phyloP scores from a whole-genome alignment of 2,113 vertebrate species.

The Cynocephalus volans region DNA sequence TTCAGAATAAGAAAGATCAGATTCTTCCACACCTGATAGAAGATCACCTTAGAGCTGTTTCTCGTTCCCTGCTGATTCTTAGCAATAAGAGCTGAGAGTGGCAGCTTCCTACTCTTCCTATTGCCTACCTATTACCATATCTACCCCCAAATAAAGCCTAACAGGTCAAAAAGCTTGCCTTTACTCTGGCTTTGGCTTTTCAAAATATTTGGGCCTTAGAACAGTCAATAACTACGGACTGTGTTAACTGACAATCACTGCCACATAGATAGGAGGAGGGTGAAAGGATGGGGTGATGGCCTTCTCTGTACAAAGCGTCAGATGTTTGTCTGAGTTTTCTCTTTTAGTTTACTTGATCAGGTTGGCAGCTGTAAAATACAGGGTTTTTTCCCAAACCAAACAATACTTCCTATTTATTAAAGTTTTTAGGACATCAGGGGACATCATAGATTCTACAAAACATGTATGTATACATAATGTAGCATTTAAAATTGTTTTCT shows the following conservation, averaged over 20 bases:
- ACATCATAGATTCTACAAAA: not conserved
- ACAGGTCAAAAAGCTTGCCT: not conserved
- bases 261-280: not conserved
- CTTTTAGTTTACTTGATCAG: not conserved
- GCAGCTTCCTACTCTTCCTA: not conserved
- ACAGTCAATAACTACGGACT: not conserved
- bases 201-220: not conserved
- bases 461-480: not conserved
- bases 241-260: not conserved
- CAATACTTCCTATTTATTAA: not conserved
- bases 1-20: not conserved
- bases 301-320: not conserved
- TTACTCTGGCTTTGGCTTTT: not conserved
- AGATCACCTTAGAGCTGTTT: not conserved
- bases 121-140: not conserved
- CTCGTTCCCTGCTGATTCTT: not conserved
- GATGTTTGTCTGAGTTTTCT: not conserved
- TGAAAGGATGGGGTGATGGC: not conserved
- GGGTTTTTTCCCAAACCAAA: not conserved
- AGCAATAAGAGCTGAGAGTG: not conserved
- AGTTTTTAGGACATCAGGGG: not conserved
- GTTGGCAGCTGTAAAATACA: not conserved
- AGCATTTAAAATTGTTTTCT: constrained; percentile 22
- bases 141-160: not conserved
- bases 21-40: not conserved